Conservation (phyloP, 2,113 vertebrate genomes). For the Tursiops truncatus region DNA sequence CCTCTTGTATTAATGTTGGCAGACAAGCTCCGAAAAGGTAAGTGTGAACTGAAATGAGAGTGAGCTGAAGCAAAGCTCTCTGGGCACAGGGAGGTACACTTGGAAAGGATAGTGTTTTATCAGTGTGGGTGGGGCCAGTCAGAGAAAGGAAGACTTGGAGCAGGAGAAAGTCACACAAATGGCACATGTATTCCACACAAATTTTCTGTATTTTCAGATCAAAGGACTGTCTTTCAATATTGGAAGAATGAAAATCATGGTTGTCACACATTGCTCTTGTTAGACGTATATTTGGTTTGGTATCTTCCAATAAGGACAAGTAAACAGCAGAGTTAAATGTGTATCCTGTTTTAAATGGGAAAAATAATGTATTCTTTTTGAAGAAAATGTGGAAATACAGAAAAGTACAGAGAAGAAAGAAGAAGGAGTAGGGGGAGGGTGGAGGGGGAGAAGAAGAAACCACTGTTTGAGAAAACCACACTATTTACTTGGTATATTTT, state of each 20-base stretch:
- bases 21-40: background rate
- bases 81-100: too few species aligned
- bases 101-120: background rate
- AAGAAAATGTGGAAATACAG: slow-evolving; percentile 1
- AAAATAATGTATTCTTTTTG: background rate
- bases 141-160: background rate
- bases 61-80: background rate
- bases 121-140: too few species aligned
- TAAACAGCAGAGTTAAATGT: background rate
- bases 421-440: background rate
- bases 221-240: background rate
- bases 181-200: background rate
- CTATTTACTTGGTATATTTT: background rate
- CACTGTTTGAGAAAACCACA: background rate
- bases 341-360: background rate
- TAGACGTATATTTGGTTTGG: background rate
- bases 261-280: background rate
- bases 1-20: background rate
- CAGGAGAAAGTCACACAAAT: background rate
- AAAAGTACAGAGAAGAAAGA: background rate
- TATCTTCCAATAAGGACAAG: background rate
- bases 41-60: background rate
- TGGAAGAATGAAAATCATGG: background rate
- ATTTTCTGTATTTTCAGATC: background rate
- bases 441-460: background rate